Evolutionary conservation across 2,888 invertebrate genomes (phyloP).

Genomic region (Sphecodes monilicornis): DNA sequence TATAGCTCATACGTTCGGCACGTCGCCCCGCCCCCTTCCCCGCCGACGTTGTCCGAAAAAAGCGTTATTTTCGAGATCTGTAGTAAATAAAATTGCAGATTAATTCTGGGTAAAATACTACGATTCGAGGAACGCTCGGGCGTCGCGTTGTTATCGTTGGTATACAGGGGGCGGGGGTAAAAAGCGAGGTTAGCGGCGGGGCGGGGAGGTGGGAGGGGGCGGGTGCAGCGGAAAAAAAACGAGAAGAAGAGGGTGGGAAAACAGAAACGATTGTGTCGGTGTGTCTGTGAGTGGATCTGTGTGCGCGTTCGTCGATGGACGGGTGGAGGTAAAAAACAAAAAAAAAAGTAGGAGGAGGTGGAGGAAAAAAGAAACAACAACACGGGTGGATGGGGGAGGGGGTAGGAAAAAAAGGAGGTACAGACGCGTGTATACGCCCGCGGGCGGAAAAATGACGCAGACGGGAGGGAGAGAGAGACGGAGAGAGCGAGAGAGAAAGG

Average conservation of each 20-base stretch:
- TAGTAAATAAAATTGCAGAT: slow-evolving; percentile 56
- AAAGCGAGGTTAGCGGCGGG: neutral
- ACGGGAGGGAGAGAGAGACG: neutral
- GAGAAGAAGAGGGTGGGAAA: slow-evolving; percentile 37
- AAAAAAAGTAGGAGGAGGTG: slow-evolving; percentile 28
- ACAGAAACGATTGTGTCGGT: slow-evolving; percentile 49
- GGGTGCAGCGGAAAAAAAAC: slow-evolving; percentile 5
- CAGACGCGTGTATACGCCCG: slow-evolving; percentile 9
- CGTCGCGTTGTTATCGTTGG: slow-evolving; percentile 57
- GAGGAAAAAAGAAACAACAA: slow-evolving; percentile 20
- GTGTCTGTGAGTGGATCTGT: slow-evolving; percentile 10
- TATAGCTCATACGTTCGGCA: slow-evolving; percentile 46
- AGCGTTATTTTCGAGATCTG: slow-evolving; percentile 58
- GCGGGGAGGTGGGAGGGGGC: neutral
- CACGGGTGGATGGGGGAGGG: neutral
- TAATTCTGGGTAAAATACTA: slow-evolving; percentile 58
- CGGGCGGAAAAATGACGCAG: slow-evolving; percentile 35
- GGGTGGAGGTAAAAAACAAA: slow-evolving; percentile 6
- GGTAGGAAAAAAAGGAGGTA: slow-evolving; percentile 13
- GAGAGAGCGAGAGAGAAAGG: no score
- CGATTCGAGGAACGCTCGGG: slow-evolving; percentile 50
- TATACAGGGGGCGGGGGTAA: slow-evolving; percentile 29
- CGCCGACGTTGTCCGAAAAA: slow-evolving; percentile 4
- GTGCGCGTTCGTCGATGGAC: slow-evolving; percentile 42
- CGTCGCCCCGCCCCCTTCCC: neutral